Evolutionary conservation across 2,797 vertebrate species (phyloP).

Genomic region (Anableps anableps): DNA sequence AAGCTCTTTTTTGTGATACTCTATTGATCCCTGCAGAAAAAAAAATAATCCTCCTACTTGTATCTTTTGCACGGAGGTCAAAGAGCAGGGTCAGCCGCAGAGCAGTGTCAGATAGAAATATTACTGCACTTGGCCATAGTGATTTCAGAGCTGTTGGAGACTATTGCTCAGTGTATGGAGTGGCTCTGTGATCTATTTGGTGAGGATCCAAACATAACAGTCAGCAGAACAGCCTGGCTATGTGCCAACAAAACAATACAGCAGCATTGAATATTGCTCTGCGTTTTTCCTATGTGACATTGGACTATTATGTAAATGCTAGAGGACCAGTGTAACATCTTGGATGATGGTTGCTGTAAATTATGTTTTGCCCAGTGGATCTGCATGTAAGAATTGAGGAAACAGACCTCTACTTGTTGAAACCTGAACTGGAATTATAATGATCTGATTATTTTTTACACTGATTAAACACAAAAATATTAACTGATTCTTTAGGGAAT

Average conservation of each 20-base stretch:
- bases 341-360: conserved; percentile 5
- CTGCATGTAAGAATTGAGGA: background rate
- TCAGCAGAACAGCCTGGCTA: conserved; percentile 20
- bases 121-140: conserved; percentile 7
- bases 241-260: conserved; percentile 18
- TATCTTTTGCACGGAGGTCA: conserved; percentile 51
- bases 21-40: conserved; percentile 50
- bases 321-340: conserved; percentile 3
- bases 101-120: conserved; percentile 42
- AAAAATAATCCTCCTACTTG: conserved; percentile 54
- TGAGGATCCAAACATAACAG: conserved; percentile 28
- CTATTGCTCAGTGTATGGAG: conserved; percentile 17
- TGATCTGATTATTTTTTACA: background rate
- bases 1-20: conserved; percentile 42
- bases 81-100: conserved; percentile 43
- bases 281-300: conserved; percentile 42
- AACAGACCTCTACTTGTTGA: background rate
- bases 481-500: background rate
- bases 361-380: background rate
- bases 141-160: conserved; percentile 31
- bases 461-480: conserved; percentile 1
- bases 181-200: conserved; percentile 31
- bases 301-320: conserved; percentile 18
- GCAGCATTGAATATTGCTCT: conserved; percentile 35
- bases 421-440: background rate